phyloP scores from a whole-genome alignment of 2,797 vertebrate species.

The Sebastiscus albofasciatus region DNA sequence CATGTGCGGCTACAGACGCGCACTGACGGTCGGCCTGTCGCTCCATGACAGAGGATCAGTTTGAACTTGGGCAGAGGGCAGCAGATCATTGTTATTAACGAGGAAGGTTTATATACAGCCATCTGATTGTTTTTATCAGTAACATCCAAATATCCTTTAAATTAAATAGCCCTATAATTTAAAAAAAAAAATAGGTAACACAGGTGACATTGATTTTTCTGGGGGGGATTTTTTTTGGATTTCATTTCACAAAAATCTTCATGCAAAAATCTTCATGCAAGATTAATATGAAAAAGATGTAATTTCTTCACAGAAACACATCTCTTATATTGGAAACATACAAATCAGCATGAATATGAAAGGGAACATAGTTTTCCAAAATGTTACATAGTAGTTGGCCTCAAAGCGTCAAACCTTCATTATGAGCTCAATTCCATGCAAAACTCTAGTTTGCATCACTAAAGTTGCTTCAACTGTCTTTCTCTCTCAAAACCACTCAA shows the following conservation, averaged over 20 bases:
- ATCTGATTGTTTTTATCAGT: not conserved
- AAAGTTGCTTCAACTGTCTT: too few relatives aligned
- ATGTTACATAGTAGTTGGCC: too few relatives aligned
- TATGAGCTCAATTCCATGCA: too few relatives aligned
- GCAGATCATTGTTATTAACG: not conserved
- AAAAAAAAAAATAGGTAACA: not conserved
- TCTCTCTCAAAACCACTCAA: too few relatives aligned
- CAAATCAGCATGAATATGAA: too few relatives aligned
- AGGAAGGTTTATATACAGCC: not conserved
- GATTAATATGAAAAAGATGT: too few relatives aligned
- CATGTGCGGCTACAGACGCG: constrained; percentile 51
- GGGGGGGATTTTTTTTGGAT: not conserved
- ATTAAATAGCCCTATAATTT: not conserved
- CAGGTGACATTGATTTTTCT: not conserved
- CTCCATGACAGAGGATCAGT: constrained; percentile 4
- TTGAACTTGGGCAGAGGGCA: constrained; percentile 46
- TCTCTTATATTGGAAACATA: too few relatives aligned
- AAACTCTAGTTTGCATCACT: too few relatives aligned
- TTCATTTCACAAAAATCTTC: not conserved
- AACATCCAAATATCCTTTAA: not conserved
- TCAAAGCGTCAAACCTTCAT: too few relatives aligned
- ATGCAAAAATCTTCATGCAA: not conserved
- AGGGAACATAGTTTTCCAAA: too few relatives aligned
- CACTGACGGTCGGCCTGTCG: constrained; percentile 10
- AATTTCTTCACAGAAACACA: too few relatives aligned